These are phyloP conservation scores for Pangasius macronema DNA, from an alignment of 2,797 vertebrate genomes.

Conservation along the genomic window DNA sequence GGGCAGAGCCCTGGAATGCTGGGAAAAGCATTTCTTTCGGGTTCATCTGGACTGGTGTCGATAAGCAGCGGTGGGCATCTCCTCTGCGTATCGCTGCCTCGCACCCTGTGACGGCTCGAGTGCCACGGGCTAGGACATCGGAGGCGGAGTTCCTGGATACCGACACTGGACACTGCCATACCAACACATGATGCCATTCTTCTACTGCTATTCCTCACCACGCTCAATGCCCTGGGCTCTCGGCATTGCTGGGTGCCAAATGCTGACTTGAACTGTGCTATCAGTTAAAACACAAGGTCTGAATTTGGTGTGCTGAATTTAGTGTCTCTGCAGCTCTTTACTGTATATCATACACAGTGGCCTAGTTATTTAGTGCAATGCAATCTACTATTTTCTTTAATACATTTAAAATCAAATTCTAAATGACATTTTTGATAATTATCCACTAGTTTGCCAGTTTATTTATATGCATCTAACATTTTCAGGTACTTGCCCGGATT, in stretches of 20 bases:
- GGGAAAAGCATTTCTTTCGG: conserved; percentile 75
- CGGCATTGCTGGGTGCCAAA: conserved; percentile 11
- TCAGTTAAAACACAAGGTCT: conserved; percentile 53
- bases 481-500: not conserved
- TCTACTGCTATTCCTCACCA: conserved; percentile 28
- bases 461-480: not conserved
- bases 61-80: conserved; percentile 77
- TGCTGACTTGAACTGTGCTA: conserved; percentile 32
- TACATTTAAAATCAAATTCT: not conserved
- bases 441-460: not conserved
- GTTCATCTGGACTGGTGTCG: conserved; percentile 82
- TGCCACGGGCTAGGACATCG: conserved; percentile 63
- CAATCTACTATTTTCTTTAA: not conserved
- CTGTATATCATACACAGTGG: not conserved
- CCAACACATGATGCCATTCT: conserved; percentile 61
- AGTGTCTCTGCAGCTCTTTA: not conserved
- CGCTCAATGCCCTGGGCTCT: conserved; percentile 17
- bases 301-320: conserved; percentile 17
- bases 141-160: conserved; percentile 72
- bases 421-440: not conserved
- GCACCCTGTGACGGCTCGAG: conserved; percentile 67
- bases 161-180: conserved; percentile 77
- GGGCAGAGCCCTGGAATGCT: conserved; percentile 71
- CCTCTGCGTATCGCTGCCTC: conserved; percentile 75
- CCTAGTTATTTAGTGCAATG: not conserved